These are phyloP conservation scores for Eutolmus rufibarbis DNA, from an alignment of 2,888 invertebrate genomes.

Conservation along the genomic window DNA sequence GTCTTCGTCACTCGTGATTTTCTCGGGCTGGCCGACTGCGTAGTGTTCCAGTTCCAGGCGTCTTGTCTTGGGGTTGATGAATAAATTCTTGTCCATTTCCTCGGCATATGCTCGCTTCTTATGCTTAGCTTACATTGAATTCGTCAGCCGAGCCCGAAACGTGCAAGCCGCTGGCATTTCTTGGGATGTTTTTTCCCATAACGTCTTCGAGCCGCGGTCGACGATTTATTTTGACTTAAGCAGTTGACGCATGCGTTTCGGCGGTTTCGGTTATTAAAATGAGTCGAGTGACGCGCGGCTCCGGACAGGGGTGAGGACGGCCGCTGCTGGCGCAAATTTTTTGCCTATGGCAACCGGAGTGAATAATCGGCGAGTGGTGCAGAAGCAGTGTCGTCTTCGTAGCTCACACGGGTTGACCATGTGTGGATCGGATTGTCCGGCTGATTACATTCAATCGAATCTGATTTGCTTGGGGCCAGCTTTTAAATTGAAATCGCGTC, in stretches of 20 bases:
- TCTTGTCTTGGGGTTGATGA: constrained; percentile 32
- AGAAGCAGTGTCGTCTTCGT: not conserved
- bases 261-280: constrained; percentile 15
- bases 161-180: not conserved
- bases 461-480: constrained; percentile 30
- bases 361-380: not conserved
- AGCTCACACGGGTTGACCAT: not conserved
- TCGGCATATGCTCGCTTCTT: not conserved
- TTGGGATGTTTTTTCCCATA: not conserved
- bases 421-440: not conserved
- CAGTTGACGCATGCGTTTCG: constrained; percentile 32
- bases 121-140: constrained; percentile 1
- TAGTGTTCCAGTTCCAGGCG: not conserved
- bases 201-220: not conserved
- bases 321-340: not conserved
- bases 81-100: constrained; percentile 23
- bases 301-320: not conserved
- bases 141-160: not conserved
- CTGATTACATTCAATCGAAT: constrained; percentile 31
- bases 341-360: not conserved
- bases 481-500: constrained; percentile 25
- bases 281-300: not conserved
- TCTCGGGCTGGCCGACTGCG: not conserved
- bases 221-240: constrained; percentile 30
- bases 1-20: not conserved